These are phyloP conservation scores for Busseola fusca DNA, from an alignment of 2,888 invertebrate species.

Conservation along the genomic window DNA sequence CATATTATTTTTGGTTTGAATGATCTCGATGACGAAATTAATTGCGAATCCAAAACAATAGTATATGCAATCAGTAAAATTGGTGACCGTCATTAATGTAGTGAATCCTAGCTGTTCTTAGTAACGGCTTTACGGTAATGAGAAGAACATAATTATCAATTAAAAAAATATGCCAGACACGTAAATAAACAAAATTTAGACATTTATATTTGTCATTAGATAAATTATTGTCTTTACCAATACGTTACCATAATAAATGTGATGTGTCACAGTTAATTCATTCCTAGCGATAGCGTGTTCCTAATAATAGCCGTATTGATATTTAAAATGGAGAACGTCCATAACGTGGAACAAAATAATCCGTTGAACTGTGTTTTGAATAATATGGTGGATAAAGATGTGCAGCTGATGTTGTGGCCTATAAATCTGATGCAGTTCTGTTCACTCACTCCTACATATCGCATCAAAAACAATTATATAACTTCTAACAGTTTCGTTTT, in stretches of 20 bases:
- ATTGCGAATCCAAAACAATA: too few species aligned
- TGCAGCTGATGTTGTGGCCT: conserved; percentile 23
- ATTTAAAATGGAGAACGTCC: background rate
- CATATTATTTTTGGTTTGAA: conserved; percentile 1
- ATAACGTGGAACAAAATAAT: background rate
- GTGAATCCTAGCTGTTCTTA: background rate
- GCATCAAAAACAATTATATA: conserved; percentile 12
- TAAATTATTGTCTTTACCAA: too few species aligned
- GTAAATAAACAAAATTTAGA: too few species aligned
- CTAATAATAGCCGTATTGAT: too few species aligned
- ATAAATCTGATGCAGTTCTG: conserved; percentile 13
- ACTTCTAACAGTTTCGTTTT: background rate
- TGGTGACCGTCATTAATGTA: background rate
- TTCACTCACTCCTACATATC: conserved; percentile 5
- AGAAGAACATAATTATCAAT: too few species aligned
- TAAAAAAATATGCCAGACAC: too few species aligned
- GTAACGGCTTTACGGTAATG: too few species aligned
- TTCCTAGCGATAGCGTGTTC: too few species aligned
- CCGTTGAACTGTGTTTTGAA: background rate
- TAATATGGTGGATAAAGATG: conserved; percentile 24
- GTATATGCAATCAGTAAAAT: too few species aligned
- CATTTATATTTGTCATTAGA: too few species aligned
- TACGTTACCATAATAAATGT: too few species aligned
- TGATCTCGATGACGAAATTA: conserved; percentile 1
- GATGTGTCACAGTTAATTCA: too few species aligned